Percentiles rank a stretch among this genome's conserved stretches.
Evolutionary conservation across 37 sponge, comb jelly and placozoan genomes (phyloP).

Genomic region (Haliclona indistincta): DNA sequence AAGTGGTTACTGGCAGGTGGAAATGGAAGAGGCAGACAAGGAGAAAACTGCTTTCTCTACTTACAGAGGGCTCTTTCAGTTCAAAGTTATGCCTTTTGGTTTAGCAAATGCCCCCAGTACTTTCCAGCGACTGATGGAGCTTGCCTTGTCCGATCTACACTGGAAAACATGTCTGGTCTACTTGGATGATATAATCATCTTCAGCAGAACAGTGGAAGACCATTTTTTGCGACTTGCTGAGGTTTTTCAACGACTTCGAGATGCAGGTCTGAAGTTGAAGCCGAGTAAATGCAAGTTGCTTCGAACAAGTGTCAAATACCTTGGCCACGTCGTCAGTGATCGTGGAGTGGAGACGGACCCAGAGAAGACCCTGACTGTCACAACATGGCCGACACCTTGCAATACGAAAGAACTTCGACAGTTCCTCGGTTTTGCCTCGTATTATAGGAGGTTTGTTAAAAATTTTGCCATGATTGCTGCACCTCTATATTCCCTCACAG

Average conservation of each 20-base stretch:
- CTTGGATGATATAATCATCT: conserved; percentile 37
- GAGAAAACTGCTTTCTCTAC: conserved; percentile 31
- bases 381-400: conserved; percentile 22
- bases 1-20: conserved; percentile 40
- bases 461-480: conserved; percentile 30
- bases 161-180: conserved; percentile 26
- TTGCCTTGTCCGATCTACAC: conserved; percentile 18
- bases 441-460: conserved; percentile 27
- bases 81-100: conserved; percentile 40
- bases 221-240: conserved; percentile 14
- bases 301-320: conserved; percentile 5
- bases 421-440: conserved; percentile 25
- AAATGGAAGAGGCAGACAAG: conserved; percentile 15
- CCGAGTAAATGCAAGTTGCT: conserved; percentile 32
- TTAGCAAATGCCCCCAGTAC: conserved; percentile 49
- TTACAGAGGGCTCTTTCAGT: conserved; percentile 12
- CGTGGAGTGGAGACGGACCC: conserved; percentile 25
- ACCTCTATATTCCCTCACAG: conserved; percentile 33
- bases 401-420: conserved; percentile 1
- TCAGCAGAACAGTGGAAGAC: conserved; percentile 10
- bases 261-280: conserved; percentile 34
- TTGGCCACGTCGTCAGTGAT: conserved; percentile 29
- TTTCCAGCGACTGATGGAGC: conserved; percentile 40
- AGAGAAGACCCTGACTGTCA: not conserved
- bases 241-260: conserved; percentile 14